A percentile compares a stretch with the other conserved stretches of the same genome.
Evolutionary conservation across 2,113 vertebrate genomes (phyloP).

Genomic region (Calyptommatus sinebrachiatus): DNA sequence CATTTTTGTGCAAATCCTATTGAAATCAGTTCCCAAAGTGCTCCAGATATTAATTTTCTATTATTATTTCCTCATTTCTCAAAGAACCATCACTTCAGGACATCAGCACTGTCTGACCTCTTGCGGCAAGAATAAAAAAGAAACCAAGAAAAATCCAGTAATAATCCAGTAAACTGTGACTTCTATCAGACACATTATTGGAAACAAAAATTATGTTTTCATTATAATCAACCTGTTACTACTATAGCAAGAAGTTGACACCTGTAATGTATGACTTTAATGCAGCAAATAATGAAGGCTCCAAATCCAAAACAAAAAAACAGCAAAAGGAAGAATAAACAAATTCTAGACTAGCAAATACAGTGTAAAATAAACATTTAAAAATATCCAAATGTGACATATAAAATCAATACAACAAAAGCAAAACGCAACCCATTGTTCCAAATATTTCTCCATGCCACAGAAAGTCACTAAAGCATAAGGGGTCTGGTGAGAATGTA

Average conservation of each 20-base stretch:
- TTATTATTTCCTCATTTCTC: background rate
- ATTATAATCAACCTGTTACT: background rate
- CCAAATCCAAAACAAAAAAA: too few species aligned
- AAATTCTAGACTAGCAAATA: too few species aligned
- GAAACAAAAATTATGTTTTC: background rate
- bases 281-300: background rate
- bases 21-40: background rate
- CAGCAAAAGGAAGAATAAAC: too few species aligned
- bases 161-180: too few species aligned
- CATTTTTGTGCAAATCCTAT: background rate
- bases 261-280: background rate
- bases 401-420: too few species aligned
- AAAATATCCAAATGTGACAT: too few species aligned
- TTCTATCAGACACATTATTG: background rate
- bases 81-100: background rate
- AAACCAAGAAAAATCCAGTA: background rate
- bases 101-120: conserved; percentile 3
- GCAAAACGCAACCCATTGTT: too few species aligned
- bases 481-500: too few species aligned
- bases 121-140: conserved; percentile 16
- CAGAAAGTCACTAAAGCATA: too few species aligned
- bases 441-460: too few species aligned
- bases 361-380: too few species aligned
- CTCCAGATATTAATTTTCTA: background rate
- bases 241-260: background rate